Percentiles rank a stretch among this genome's conserved stretches.
These are phyloP conservation scores for Alentia gelatinosa DNA, from an alignment of 2,888 invertebrate genomes.

Conservation along the genomic window DNA sequence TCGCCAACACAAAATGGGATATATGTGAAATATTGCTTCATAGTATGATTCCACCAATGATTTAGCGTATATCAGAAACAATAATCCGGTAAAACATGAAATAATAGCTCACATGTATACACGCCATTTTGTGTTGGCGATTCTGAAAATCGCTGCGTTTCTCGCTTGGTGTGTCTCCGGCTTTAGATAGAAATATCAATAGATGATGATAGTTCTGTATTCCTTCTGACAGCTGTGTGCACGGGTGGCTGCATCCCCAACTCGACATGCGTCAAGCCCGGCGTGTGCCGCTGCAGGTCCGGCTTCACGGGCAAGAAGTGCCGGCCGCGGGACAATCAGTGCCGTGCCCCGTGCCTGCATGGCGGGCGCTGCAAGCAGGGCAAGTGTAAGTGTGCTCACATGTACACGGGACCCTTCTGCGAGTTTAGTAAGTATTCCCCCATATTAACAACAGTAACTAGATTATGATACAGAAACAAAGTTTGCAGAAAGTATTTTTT, in stretches of 20 bases:
- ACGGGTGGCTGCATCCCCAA: conserved; percentile 73
- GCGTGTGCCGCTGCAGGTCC: conserved; percentile 74
- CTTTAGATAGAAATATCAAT: no score
- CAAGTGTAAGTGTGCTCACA: conserved; percentile 75
- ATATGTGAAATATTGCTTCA: no score
- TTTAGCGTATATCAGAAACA: no score
- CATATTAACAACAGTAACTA: background rate
- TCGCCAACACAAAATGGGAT: no score
- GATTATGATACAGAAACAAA: background rate
- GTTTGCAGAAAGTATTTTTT: background rate
- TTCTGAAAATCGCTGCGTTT: no score
- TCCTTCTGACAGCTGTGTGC: conserved; percentile 74
- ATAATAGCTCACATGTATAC: no score
- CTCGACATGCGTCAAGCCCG: conserved; percentile 74
- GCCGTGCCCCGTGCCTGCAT: conserved; percentile 71
- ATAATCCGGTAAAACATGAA: no score
- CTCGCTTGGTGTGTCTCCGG: no score
- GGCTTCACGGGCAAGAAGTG: conserved; percentile 67
- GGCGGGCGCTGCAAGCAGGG: conserved; percentile 75
- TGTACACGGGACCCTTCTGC: conserved; percentile 72
- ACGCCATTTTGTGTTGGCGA: no score
- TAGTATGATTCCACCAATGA: no score
- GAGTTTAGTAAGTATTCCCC: conserved; percentile 70
- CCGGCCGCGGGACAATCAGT: conserved; percentile 26
- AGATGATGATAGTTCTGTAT: no score